Evolutionary conservation across 2,888 invertebrate genomes (phyloP).

Genomic region (Taenaris catops): DNA sequence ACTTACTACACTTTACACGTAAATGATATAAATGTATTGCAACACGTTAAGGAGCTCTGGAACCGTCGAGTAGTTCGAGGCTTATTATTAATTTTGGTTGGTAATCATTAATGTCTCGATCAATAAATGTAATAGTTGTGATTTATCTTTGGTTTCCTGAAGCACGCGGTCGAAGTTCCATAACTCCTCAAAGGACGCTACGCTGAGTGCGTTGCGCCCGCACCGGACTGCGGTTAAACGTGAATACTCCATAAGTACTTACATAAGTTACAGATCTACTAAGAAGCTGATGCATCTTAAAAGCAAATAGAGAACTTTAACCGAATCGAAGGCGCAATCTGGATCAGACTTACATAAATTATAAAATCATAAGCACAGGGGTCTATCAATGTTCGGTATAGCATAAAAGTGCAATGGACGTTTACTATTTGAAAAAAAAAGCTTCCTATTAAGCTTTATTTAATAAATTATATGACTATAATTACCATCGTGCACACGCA

Average conservation of each 20-base stretch:
- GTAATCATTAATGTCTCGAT: slow-evolving; percentile 50
- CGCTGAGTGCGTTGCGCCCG: slow-evolving; percentile 30
- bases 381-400: slow-evolving; percentile 18
- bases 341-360: slow-evolving; percentile 15
- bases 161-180: slow-evolving; percentile 60
- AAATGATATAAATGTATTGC: slow-evolving; percentile 75
- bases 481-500: slow-evolving; percentile 18
- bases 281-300: slow-evolving; percentile 68
- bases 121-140: slow-evolving; percentile 65
- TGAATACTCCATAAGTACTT: slow-evolving; percentile 73
- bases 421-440: slow-evolving; percentile 30
- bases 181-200: slow-evolving; percentile 56
- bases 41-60: slow-evolving; percentile 75
- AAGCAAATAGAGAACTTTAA: slow-evolving; percentile 68
- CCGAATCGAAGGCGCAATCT: slow-evolving; percentile 37
- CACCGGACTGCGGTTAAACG: slow-evolving; percentile 38
- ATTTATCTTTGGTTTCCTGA: slow-evolving; percentile 74
- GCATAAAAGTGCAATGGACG: slow-evolving; percentile 21
- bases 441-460: slow-evolving; percentile 44
- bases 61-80: slow-evolving; percentile 65
- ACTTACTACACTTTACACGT: slow-evolving; percentile 77
- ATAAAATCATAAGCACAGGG: slow-evolving; percentile 24
- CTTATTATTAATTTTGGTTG: slow-evolving; percentile 51
- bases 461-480: slow-evolving; percentile 55
- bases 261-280: slow-evolving; percentile 76